Evolutionary conservation across 1,140 invertebrate species (phyloP).

Genomic region (Cyclina sinensis): DNA sequence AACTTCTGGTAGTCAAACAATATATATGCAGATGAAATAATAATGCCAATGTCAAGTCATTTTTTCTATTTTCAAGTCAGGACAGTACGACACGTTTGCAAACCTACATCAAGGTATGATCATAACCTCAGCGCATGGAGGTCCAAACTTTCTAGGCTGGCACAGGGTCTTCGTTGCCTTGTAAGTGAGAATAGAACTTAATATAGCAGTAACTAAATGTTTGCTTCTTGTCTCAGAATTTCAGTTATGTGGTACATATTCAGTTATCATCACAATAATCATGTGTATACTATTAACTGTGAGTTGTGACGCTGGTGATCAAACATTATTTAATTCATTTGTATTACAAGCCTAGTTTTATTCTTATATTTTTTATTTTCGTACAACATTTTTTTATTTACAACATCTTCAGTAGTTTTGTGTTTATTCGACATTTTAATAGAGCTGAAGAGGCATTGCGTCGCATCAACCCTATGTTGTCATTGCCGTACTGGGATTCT

Average conservation of each 20-base stretch:
- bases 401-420: background rate
- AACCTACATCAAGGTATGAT: slow-evolving; percentile 39
- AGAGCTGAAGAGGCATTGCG: slow-evolving; percentile 77
- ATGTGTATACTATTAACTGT: background rate
- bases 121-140: slow-evolving; percentile 73
- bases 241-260: too few species aligned
- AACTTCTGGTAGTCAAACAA: too few species aligned
- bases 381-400: background rate
- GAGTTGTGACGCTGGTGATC: background rate
- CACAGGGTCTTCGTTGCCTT: slow-evolving; percentile 79
- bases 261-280: too few species aligned
- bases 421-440: background rate
- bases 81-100: slow-evolving; percentile 51
- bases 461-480: slow-evolving; percentile 69
- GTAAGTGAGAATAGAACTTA: too few species aligned
- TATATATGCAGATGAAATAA: too few species aligned
- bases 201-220: too few species aligned
- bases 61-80: slow-evolving; percentile 29
- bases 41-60: too few species aligned
- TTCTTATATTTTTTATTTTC: background rate
- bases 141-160: slow-evolving; percentile 80
- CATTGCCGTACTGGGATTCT: slow-evolving; percentile 86
- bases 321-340: background rate
- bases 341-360: background rate
- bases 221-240: too few species aligned